Evolutionary conservation across 1,140 invertebrate genomes (phyloP).

Genomic region (Bombus pyrosoma): DNA sequence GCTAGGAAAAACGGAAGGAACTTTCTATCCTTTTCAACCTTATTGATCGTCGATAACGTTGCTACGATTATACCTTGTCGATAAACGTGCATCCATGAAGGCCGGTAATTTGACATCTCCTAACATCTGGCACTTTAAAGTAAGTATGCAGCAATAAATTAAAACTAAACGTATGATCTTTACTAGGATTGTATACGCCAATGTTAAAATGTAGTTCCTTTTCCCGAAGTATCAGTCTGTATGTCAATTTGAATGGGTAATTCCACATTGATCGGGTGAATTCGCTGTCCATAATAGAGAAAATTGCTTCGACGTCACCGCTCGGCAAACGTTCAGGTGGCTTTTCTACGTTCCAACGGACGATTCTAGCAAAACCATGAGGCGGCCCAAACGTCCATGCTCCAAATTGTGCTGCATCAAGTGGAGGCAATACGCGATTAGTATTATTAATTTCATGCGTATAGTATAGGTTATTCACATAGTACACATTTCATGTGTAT

Average conservation of each 20-base stretch:
- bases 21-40: too few species aligned
- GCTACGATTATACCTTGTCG: conserved; percentile 89
- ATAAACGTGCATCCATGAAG: conserved; percentile 95
- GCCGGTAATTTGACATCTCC: conserved; percentile 94
- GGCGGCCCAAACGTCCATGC: conserved; percentile 96
- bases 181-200: conserved; percentile 94
- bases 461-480: too few species aligned
- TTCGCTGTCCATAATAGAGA: conserved; percentile 95
- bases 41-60: too few species aligned
- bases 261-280: conserved; percentile 97
- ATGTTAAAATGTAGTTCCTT: conserved; percentile 96
- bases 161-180: conserved; percentile 95
- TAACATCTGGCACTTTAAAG: conserved; percentile 96
- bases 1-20: too few species aligned
- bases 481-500: too few species aligned
- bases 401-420: conserved; percentile 93
- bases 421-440: conserved; percentile 45
- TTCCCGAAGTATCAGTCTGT: conserved; percentile 93
- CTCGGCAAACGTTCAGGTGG: conserved; percentile 92
- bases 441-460: neutral
- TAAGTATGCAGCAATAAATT: conserved; percentile 97
- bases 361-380: conserved; percentile 96
- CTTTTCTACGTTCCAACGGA: conserved; percentile 95
- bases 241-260: conserved; percentile 93
- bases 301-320: conserved; percentile 95